A percentile compares a stretch with the other conserved stretches of the same genome.
phyloP scores from a whole-genome alignment of 2,888 invertebrate species.

The Hyposoter dolosus region DNA sequence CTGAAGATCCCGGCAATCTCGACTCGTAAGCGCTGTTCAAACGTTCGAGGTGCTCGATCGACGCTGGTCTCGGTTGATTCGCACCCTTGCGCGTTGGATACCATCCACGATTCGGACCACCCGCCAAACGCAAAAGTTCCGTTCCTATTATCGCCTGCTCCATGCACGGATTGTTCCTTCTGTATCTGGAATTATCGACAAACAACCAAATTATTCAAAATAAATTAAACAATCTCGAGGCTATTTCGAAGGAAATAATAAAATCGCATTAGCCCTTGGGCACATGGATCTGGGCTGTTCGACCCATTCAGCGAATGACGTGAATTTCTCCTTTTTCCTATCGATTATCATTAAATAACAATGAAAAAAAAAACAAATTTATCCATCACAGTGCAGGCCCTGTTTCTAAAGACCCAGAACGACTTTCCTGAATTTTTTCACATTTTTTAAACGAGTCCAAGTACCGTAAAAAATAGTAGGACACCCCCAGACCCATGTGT shows the following conservation, averaged over 20 bases:
- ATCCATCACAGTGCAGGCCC: no score
- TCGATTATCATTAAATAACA: no score
- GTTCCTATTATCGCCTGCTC: constrained; percentile 89
- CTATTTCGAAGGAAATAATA: not conserved
- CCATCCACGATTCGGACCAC: constrained; percentile 94
- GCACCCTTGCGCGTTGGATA: constrained; percentile 88
- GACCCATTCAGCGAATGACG: no score
- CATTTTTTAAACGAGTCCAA: no score
- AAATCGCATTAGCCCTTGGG: not conserved
- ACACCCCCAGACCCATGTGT: no score
- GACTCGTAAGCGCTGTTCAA: constrained; percentile 85
- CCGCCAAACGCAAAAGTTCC: constrained; percentile 92
- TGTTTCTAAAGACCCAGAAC: no score
- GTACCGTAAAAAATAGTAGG: no score
- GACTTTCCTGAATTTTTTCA: no score
- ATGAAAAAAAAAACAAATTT: no score
- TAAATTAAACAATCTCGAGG: not conserved
- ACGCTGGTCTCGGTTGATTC: constrained; percentile 90
- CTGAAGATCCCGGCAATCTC: constrained; percentile 84
- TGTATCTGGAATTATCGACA: constrained; percentile 75
- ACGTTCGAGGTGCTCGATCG: constrained; percentile 94
- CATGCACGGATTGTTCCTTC: constrained; percentile 84
- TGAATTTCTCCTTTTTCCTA: no score
- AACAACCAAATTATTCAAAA: constrained; percentile 2
- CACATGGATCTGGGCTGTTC: no score